These are phyloP conservation scores for Autographa pulchrina DNA, from an alignment of 2,888 invertebrate genomes.

Conservation along the genomic window DNA sequence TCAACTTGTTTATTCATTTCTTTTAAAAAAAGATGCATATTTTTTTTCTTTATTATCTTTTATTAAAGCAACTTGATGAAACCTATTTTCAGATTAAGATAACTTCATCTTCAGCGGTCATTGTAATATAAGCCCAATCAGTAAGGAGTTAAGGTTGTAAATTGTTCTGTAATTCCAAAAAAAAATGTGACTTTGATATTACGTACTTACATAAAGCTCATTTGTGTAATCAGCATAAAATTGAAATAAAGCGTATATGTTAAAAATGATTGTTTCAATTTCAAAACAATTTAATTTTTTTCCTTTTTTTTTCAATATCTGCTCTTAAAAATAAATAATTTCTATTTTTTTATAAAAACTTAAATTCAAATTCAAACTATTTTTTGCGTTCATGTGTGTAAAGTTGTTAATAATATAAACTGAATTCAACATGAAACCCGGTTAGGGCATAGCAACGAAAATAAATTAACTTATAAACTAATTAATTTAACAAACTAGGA, in stretches of 20 bases:
- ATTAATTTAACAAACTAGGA: too few species aligned
- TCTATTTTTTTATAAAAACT: too few species aligned
- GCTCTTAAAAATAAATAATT: too few species aligned
- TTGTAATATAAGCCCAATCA: slow-evolving; percentile 80
- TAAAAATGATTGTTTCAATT: slow-evolving; percentile 59
- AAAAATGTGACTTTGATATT: slow-evolving; percentile 84
- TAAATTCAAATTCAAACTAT: too few species aligned
- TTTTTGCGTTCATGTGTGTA: too few species aligned
- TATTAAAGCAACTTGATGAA: slow-evolving; percentile 45
- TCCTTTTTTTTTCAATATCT: too few species aligned
- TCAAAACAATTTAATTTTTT: neutral
- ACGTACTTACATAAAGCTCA: slow-evolving; percentile 81
- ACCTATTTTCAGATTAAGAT: slow-evolving; percentile 45
- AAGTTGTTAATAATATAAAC: too few species aligned
- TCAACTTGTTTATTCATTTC: slow-evolving; percentile 45
- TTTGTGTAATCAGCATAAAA: slow-evolving; percentile 85
- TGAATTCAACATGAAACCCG: too few species aligned
- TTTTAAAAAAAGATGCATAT: neutral
- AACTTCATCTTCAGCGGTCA: slow-evolving; percentile 67
- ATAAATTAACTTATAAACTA: too few species aligned
- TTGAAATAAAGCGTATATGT: slow-evolving; percentile 86
- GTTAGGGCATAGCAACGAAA: too few species aligned
- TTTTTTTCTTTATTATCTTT: slow-evolving; percentile 2
- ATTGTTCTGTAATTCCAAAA: slow-evolving; percentile 82
- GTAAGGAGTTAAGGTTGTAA: slow-evolving; percentile 84